Percentiles rank a stretch among this genome's conserved stretches.
phyloP scores from a whole-genome alignment of 2,888 invertebrate genomes.

The Timandra comae region DNA sequence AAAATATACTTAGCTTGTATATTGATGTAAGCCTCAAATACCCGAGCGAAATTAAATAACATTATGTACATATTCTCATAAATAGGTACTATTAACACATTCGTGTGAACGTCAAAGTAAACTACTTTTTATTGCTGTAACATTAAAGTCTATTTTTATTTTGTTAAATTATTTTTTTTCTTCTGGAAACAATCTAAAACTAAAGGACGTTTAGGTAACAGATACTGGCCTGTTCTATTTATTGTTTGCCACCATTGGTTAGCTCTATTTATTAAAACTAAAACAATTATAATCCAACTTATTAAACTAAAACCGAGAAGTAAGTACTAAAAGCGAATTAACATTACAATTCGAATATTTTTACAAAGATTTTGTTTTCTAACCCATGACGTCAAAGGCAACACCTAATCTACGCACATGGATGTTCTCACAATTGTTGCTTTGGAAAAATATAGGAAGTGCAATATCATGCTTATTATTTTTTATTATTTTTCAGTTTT shows the following conservation, averaged over 20 bases:
- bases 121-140: too few relatives aligned
- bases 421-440: constrained; percentile 14
- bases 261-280: constrained; percentile 9
- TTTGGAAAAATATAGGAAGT: constrained; percentile 13
- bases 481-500: constrained; percentile 62
- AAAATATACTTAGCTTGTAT: too few relatives aligned
- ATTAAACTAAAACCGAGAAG: constrained; percentile 30
- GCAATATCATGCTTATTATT: constrained; percentile 24
- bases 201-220: too few relatives aligned
- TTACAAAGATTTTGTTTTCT: constrained; percentile 19
- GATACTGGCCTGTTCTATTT: constrained; percentile 2
- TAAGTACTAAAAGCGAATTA: constrained; percentile 37
- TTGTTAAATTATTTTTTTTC: too few relatives aligned
- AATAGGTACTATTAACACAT: too few relatives aligned
- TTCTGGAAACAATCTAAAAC: too few relatives aligned
- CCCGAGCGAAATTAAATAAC: too few relatives aligned
- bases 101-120: too few relatives aligned
- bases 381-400: constrained; percentile 18
- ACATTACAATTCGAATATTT: constrained; percentile 14
- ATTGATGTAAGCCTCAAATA: too few relatives aligned
- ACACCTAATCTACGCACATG: constrained; percentile 20
- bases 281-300: constrained; percentile 10
- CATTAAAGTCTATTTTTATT: too few relatives aligned
- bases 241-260: constrained; percentile 2
- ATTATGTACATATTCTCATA: too few relatives aligned